Base-by-base conservation (phyloP, 64 coral and sea anemone species). In the Porites lutea region DNA sequence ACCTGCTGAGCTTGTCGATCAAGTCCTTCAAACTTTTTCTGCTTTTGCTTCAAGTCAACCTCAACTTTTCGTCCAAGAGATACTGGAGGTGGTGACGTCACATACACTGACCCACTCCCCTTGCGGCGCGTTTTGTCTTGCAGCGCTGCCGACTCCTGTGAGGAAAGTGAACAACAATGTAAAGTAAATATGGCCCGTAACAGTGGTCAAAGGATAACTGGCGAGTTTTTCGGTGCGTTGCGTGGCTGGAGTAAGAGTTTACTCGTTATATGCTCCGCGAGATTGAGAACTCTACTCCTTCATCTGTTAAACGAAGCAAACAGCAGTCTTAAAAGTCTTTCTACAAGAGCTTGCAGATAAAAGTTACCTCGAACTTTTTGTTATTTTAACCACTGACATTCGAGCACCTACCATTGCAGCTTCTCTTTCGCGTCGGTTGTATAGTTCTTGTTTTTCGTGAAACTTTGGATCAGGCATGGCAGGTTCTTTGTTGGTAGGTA, bases 1-100 rank as follows among this genome's bases (percentile, higher is more conserved):
- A 92, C 91, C 91, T 93, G 57, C 2, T 87, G 23, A 58, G 91
- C 91, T 3, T 74, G 11, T 47, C 75, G 86, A 75, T 93, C 91
- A 52, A 93, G 82, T 21, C 76, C 66, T 48, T 93, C 91, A 18
- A 86, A 93, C 63, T 93, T 93, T 23, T 76, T 93, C 48, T 93
- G 82, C 22, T 87, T 93, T 65, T 87, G 82, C 48, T 79, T 93
- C 79, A 93, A 79, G 47, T 93, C 84, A 48, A 93, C 91, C 4
- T 84, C 81, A 2, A 84, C 81, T 52, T 51, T 84, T n/a, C 46
- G 16, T 51, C 81, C 81, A 3, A 84, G 62, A 8, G 81, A 84
- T 51, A 84, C 65, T 13, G 81, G 81, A 13, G 61, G 61, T 69
- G 63, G 62, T 21, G 81, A 84, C 8, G 81, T 69, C n/a, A 84